Conservation (phyloP, 2,113 vertebrate species). For the Argyrosomus japonicus region DNA sequence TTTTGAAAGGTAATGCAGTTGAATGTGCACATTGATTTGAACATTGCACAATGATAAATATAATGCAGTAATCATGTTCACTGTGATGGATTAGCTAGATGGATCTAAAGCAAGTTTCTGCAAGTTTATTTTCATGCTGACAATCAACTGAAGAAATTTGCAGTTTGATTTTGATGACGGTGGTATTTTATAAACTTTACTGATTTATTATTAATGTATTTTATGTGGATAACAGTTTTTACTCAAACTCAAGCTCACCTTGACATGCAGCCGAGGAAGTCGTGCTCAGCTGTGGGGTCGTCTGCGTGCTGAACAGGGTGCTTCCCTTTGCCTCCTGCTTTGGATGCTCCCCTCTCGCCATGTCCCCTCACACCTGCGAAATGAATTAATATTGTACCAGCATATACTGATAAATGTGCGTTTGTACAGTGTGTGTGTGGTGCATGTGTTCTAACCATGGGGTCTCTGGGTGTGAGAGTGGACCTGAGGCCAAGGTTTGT, state of each 20-base stretch:
- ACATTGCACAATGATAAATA: neutral
- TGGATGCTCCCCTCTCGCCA: conserved; percentile 79
- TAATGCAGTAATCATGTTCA: neutral
- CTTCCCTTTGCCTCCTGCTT: conserved; percentile 82
- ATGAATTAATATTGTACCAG: neutral
- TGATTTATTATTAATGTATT: too few species aligned
- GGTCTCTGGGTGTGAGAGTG: conserved; percentile 85
- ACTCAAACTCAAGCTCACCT: conserved; percentile 84
- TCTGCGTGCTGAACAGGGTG: conserved; percentile 79
- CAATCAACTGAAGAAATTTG: neutral
- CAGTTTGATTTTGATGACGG: neutral
- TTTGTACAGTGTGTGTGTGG: neutral
- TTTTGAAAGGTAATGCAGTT: neutral
- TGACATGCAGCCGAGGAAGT: conserved; percentile 98
- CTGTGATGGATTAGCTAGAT: neutral
- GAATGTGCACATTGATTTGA: neutral
- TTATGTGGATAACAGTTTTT: too few species aligned
- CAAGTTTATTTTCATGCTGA: conserved; percentile 2
- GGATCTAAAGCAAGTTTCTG: neutral
- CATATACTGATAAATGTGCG: too few species aligned
- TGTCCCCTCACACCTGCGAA: conserved; percentile 82
- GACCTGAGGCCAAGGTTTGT: conserved; percentile 86
- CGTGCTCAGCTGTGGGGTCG: conserved; percentile 85
- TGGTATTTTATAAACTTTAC: too few species aligned
- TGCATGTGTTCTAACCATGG: conserved; percentile 83